phyloP scores from a whole-genome alignment of 2,113 vertebrate species.

The Willisornis vidua region DNA sequence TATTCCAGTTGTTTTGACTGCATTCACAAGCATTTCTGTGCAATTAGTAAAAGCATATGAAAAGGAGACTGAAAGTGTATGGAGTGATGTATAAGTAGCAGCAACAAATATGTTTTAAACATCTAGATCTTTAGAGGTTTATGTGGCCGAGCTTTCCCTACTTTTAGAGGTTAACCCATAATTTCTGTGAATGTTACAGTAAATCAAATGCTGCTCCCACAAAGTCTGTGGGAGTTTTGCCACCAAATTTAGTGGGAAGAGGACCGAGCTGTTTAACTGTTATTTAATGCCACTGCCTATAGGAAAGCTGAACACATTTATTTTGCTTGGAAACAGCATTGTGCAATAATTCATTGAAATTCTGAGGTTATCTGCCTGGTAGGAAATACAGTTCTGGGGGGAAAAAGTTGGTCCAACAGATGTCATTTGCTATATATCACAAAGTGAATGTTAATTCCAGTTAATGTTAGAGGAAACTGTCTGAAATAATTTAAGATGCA shows the following conservation, averaged over 20 bases:
- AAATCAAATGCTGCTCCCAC: slow-evolving; percentile 32
- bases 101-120: background rate
- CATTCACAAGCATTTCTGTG: background rate
- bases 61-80: background rate
- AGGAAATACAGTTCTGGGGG: slow-evolving; percentile 14
- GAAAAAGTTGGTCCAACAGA: slow-evolving; percentile 8
- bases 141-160: background rate
- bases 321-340: slow-evolving; percentile 58
- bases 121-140: background rate
- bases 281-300: slow-evolving; percentile 45
- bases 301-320: slow-evolving; percentile 52
- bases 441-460: slow-evolving; percentile 8
- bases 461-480: background rate
- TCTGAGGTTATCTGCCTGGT: slow-evolving; percentile 11
- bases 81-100: background rate
- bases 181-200: slow-evolving; percentile 19
- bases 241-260: background rate
- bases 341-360: slow-evolving; percentile 20
- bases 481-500: slow-evolving; percentile 15
- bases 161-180: slow-evolving; percentile 23
- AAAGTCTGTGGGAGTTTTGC: slow-evolving; percentile 45
- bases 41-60: background rate
- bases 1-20: background rate
- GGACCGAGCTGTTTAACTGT: background rate
- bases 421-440: slow-evolving; percentile 44